phyloP scores from a whole-genome alignment of 2,888 invertebrate species.

The Cephalotes varians region DNA sequence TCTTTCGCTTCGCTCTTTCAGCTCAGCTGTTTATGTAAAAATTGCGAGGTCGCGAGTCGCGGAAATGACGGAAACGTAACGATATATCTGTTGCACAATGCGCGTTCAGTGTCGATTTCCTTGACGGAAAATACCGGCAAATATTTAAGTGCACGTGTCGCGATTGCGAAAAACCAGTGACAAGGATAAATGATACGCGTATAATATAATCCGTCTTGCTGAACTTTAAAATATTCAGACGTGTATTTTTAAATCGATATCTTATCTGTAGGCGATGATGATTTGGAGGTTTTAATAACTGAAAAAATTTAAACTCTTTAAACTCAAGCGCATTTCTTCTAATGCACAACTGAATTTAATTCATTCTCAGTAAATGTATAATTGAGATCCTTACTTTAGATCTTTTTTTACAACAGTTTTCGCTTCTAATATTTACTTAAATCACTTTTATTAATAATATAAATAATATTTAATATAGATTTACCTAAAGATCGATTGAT shows the following conservation, averaged over 20 bases:
- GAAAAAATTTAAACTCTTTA: neutral
- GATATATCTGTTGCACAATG: conserved; percentile 67
- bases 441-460: neutral
- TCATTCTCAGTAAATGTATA: neutral
- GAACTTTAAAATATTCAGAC: neutral
- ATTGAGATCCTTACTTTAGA: neutral
- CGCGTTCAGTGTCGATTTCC: conserved; percentile 1
- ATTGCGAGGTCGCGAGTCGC: conserved; percentile 51
- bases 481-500: neutral
- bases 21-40: conserved; percentile 58
- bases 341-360: neutral
- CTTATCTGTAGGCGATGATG: neutral
- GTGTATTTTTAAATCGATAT: conserved; percentile 5
- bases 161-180: conserved; percentile 15
- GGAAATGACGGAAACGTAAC: conserved; percentile 34
- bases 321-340: neutral
- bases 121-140: conserved; percentile 5
- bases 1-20: conserved; percentile 18
- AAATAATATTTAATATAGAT: neutral
- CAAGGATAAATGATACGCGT: neutral
- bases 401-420: neutral
- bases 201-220: neutral
- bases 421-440: neutral
- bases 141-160: neutral
- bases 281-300: neutral